Base-by-base conservation (phyloP, 2,797 vertebrate species). In the Harpagifer antarcticus region DNA sequence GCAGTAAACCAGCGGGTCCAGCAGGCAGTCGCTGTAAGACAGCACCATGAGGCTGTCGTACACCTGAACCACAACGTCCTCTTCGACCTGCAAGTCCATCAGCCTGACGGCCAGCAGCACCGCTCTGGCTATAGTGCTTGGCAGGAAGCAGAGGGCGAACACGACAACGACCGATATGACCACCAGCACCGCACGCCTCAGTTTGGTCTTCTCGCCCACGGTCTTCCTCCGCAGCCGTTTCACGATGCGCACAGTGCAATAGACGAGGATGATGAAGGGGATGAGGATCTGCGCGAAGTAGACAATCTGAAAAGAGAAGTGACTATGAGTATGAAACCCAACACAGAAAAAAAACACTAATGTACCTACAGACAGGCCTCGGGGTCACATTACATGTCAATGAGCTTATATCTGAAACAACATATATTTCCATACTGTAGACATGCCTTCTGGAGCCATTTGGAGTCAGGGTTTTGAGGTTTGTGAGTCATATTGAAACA, bases 1-100 rank as follows among this genome's bases (percentile, higher is more conserved):
- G 79, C 95, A 95, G 86, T 96, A 95, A 0, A 96, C 88, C 15
- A 95, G 76, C 0, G 95, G 95, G 75, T 95, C 95, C 68, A 96
- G 78, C 55, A 96, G 81, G 50, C 93, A 95, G 83, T 95, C 93
- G 1, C 88, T 74, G 83, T 91, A 94, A 3, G 95, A 96, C 57
- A 94, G 60, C 17, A 93, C 93, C 90, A 95, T 87, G 60, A 95
- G 84, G 59, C 91, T 52, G 42, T 95, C 95, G 5, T 93, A 94
- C 20, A 94, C 77, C 86, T 93, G 89, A 0, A 88, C 91, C 3
- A 54, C 85, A 0, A 78, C 0, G 1, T 84, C 7, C 74, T 95
- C 92, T 0, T 1, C 1, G 0, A 0, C 0, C n/a, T 54, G 3
- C 20, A 6, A 2, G 0, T 68, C 0, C 0, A 13, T 3, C 6